Evolutionary conservation across 2,888 invertebrate genomes (phyloP).

Genomic region (Ernsta delagoae): DNA sequence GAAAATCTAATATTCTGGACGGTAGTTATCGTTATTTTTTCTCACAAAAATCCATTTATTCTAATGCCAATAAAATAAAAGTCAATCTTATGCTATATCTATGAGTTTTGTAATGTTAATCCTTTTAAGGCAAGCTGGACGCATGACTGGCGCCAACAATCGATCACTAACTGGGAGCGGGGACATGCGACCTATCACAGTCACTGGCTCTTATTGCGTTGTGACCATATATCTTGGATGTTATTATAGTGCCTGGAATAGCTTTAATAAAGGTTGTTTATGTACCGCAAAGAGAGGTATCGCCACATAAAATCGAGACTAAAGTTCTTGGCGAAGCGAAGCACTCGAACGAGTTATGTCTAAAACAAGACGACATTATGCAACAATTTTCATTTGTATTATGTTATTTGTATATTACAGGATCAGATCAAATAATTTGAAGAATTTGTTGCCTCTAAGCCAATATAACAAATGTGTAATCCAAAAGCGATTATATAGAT

Average conservation of each 20-base stretch:
- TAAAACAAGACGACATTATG: not conserved
- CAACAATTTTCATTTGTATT: not conserved
- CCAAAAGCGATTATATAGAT: not conserved
- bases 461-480: not conserved
- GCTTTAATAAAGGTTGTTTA: not conserved
- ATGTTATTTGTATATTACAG: not conserved
- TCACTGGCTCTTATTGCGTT: conserved; percentile 15
- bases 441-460: too few relatives aligned
- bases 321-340: not conserved
- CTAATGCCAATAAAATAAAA: not conserved
- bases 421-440: not conserved
- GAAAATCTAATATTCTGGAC: too few relatives aligned
- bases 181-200: conserved; percentile 49
- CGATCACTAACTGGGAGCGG: conserved; percentile 54
- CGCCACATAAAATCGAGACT: not conserved
- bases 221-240: conserved; percentile 9
- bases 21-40: not conserved
- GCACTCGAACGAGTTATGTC: not conserved
- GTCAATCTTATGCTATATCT: not conserved
- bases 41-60: not conserved
- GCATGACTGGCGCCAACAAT: conserved; percentile 64
- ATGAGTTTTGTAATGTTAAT: not conserved
- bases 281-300: not conserved
- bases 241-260: not conserved
- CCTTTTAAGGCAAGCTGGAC: conserved; percentile 52